Evolutionary conservation across 2,888 invertebrate genomes (phyloP), one percentile per base, ranked within the genome.

Genomic region (Argynnis bischoffii): DNA sequence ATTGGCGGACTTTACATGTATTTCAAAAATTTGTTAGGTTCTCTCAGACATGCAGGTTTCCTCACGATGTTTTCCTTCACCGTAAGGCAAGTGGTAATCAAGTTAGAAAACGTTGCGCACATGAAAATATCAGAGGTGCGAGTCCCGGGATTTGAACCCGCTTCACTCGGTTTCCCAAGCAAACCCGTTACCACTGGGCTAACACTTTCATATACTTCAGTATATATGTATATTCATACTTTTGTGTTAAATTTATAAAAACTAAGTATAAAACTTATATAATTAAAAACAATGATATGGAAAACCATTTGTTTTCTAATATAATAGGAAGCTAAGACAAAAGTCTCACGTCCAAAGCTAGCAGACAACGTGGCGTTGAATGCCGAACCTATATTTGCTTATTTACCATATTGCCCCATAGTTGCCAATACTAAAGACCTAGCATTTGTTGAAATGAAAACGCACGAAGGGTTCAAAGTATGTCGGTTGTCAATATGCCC

Each of bases 401-500:
- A 70, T 67, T 70, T 59, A 64, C 61, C 55, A 67, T 64, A 72
- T 67, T 63, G 61, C 64, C 16, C 56, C 61, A 72, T 68, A 50
- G 55, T 63, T 75, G 69, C 78, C 75, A 76, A 51, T 65, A 68
- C 64, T 64, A 67, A 70, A 77, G 77, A 80, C 48, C 79, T 71
- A 65, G 70, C 77, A 69, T 67, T 72, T 70, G 74, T 71, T 74
- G 60, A 53, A 64, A 57, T 72, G 68, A 69, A 75, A 74, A 77
- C 75, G 76, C 72, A 68, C 67, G 66, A 61, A 74, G 72, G 71
- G 79, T 57, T 74, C 80, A 72, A 72, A 70, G 57, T 75, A 76
- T 69, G 72, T 70, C 75, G 77, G 80, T 76, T 77, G 78, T 78
- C 76, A 76, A 76, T 82, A 84, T 81, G 78, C 80, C 84, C 79